These are phyloP conservation scores for Tychaedon coryphoeus DNA, from an alignment of 2,113 vertebrate species.

Conservation along the genomic window DNA sequence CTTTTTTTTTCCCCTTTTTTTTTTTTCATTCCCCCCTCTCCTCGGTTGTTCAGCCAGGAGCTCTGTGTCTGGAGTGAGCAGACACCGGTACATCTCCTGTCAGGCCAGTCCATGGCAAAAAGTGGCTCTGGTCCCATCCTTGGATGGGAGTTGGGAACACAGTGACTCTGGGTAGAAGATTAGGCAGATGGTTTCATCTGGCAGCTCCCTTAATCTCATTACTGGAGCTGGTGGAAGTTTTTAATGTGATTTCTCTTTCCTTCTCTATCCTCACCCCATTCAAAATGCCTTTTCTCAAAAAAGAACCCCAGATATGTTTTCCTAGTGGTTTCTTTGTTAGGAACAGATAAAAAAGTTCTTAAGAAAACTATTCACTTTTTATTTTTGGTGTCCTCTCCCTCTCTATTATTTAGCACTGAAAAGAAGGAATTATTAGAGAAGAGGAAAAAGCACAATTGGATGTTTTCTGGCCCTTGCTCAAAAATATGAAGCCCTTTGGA, in stretches of 20 bases:
- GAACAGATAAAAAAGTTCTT: not conserved
- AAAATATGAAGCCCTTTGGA: not conserved
- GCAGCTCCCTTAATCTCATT: conserved; percentile 66
- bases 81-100: not conserved
- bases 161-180: conserved; percentile 14
- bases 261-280: not conserved
- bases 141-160: conserved; percentile 15
- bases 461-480: not conserved
- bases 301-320: not conserved
- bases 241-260: conserved; percentile 23
- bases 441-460: not conserved
- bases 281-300: not conserved
- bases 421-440: not conserved
- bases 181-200: conserved; percentile 68
- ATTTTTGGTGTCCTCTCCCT: not conserved
- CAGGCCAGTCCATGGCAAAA: not conserved
- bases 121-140: not conserved
- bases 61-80: not conserved
- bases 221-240: conserved; percentile 48
- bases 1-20: fast-evolving
- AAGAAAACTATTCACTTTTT: not conserved
- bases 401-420: not conserved
- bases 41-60: fast-evolving
- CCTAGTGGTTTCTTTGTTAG: not conserved
- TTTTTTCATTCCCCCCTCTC: not conserved